These are phyloP conservation scores for Zonitis immaculata DNA, from an alignment of 2,888 invertebrate genomes.

Conservation along the genomic window DNA sequence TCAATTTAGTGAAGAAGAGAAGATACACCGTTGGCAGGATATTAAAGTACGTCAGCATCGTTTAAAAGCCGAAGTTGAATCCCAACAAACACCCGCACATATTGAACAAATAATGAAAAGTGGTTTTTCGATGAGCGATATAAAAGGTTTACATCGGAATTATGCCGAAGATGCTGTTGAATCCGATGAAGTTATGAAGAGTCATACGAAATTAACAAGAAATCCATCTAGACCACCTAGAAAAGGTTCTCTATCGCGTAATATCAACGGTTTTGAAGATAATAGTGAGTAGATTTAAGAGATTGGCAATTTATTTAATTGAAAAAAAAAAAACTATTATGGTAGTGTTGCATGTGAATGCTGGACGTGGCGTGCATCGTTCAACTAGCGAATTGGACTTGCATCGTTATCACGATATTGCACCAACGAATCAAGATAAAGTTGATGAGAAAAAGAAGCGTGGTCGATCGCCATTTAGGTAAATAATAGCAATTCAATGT, in stretches of 20 bases:
- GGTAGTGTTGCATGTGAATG: slow-evolving; percentile 27
- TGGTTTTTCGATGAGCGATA: slow-evolving; percentile 86
- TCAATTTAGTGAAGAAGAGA: slow-evolving; percentile 75
- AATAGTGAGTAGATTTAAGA: slow-evolving; percentile 27
- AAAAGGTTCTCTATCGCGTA: slow-evolving; percentile 68
- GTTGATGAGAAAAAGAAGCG: slow-evolving; percentile 67
- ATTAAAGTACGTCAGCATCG: slow-evolving; percentile 81
- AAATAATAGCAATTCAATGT: slow-evolving; percentile 18
- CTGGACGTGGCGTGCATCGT: slow-evolving; percentile 56
- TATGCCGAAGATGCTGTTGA: slow-evolving; percentile 79
- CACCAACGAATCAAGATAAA: slow-evolving; percentile 39
- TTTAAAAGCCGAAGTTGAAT: slow-evolving; percentile 68
- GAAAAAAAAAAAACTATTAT: too few species aligned
- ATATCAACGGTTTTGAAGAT: slow-evolving; percentile 41
- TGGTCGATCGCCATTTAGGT: slow-evolving; percentile 90
- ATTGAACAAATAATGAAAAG: slow-evolving; percentile 84
- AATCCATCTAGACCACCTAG: slow-evolving; percentile 68
- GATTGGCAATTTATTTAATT: background rate
- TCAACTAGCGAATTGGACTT: slow-evolving; percentile 75
- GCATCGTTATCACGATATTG: slow-evolving; percentile 61
- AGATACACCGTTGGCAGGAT: slow-evolving; percentile 82
- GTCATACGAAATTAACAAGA: slow-evolving; percentile 47
- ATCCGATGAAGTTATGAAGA: slow-evolving; percentile 61
- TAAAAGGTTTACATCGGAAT: slow-evolving; percentile 83
- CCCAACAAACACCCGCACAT: slow-evolving; percentile 62